phyloP scores from a whole-genome alignment of 2,888 invertebrate genomes.

The Seladonia tumulorum region DNA sequence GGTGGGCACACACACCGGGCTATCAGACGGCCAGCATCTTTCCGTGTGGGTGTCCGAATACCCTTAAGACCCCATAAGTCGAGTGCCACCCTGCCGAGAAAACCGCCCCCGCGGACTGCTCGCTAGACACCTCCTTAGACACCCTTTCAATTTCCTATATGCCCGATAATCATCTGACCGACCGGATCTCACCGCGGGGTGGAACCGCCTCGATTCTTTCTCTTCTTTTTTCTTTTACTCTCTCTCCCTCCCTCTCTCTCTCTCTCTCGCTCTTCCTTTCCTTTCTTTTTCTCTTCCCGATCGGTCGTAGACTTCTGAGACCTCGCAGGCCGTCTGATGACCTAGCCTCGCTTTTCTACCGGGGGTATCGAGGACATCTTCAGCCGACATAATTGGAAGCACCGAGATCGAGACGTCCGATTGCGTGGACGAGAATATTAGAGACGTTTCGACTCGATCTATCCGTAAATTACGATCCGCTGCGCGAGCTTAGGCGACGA shows the following conservation, averaged over 20 bases:
- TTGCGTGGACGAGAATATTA: conserved; percentile 30
- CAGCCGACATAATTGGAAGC: conserved; percentile 53
- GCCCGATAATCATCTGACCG: conserved; percentile 81
- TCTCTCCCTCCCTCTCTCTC: conserved; percentile 33
- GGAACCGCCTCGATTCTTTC: conserved; percentile 33
- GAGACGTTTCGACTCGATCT: conserved; percentile 3
- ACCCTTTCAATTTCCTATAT: conserved; percentile 84
- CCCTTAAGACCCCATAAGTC: conserved; percentile 75
- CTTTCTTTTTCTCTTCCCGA: conserved; percentile 2
- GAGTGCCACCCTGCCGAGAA: conserved; percentile 76
- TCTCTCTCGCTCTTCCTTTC: not conserved
- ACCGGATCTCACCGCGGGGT: conserved; percentile 66
- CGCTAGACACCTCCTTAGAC: conserved; percentile 82
- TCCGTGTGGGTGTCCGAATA: conserved; percentile 78
- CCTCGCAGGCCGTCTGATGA: not conserved
- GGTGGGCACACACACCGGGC: conserved; percentile 72
- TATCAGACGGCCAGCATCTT: conserved; percentile 78
- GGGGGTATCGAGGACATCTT: conserved; percentile 53
- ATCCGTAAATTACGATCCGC: conserved; percentile 24
- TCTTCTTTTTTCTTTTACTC: not conserved
- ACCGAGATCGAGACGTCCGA: conserved; percentile 41
- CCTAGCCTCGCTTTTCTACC: conserved; percentile 30
- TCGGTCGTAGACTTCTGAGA: not conserved
- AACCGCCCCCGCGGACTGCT: conserved; percentile 75
- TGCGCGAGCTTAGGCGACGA: not conserved